phyloP scores from a whole-genome alignment of 1,140 invertebrate genomes.

The Papilio aristodemus region DNA sequence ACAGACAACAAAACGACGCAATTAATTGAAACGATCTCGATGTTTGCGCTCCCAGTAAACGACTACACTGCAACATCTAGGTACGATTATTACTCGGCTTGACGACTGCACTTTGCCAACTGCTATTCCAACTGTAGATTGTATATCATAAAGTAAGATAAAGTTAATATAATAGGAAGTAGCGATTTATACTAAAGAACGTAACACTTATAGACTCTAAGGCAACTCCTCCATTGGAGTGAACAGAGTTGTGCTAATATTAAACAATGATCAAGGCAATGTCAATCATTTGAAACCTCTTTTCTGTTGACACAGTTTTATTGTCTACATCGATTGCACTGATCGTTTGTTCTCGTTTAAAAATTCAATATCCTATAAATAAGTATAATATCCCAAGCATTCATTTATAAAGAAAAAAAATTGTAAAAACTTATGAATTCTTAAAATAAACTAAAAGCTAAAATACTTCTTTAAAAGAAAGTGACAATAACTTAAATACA shows the following conservation, averaged over 20 bases:
- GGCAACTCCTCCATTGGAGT: no score
- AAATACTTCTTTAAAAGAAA: neutral
- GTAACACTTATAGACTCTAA: neutral
- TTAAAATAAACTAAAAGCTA: no score
- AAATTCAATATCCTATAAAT: no score
- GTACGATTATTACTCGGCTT: constrained; percentile 10
- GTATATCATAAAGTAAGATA: constrained; percentile 5
- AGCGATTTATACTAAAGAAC: neutral
- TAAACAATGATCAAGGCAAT: no score
- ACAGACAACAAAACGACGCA: constrained; percentile 21
- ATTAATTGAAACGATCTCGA: constrained; percentile 20
- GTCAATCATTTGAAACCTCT: no score
- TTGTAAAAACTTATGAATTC: no score
- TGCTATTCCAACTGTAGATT: constrained; percentile 14
- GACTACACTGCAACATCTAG: neutral
- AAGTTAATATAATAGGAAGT: neutral
- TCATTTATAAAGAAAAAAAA: no score
- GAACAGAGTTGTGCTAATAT: no score
- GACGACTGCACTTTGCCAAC: constrained; percentile 11
- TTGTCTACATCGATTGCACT: no score
- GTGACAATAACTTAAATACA: neutral
- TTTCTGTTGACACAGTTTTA: no score
- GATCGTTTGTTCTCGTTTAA: no score
- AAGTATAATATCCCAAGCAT: no score
- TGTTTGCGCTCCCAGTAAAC: constrained; percentile 15